Evolutionary conservation across 1,140 invertebrate genomes (phyloP), one percentile per base, ranked within the genome.

Genomic region (Kradibia gibbosae): DNA sequence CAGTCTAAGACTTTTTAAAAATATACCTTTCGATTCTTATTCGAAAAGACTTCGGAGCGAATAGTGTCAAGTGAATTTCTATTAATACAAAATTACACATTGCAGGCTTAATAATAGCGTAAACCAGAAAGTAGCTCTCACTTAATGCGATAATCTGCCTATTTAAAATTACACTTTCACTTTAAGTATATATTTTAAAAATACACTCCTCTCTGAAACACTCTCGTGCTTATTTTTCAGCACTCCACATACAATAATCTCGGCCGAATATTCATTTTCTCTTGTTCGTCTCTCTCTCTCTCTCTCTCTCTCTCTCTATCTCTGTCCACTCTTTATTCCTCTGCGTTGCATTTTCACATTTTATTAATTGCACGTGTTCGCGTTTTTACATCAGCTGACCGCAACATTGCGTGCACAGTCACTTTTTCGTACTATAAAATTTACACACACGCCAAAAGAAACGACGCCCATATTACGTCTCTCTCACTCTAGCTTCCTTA

Each of bases 221-320:
- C 31, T 36, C 22, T 25, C 34, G 11, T 65, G n/a, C 31, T 36
- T 17, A 36, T 65, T 65, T 65, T 65, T 31, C 15, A 36, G 3
- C 3, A 8, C 28, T 36, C 31, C 8, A 20, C 31, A 20, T 65
- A 36, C 4, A 65, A 65, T 36, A 36, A 17, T 53, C 71, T 34
- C 25, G 20, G 22, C 25, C 22, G 3, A 22, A 0, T 39, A 45
- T 39, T 67, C 62, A 1, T 22, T 71, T 39, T 71, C 67, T 48
- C n/a, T 71, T n/a, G 8, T 65, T 31, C 17, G 3, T 17, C 60
- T 65, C 25, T 65, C 20, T 25, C 57, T 62, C n/a, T 42, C 22
- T 11, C n/a, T 62, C 36, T 76, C 74, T 76, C 34, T 62, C 22
- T 45, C 17, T 57, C 10, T 62, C 53, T 76, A 36, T 62, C 34